Percentiles rank a stretch among this genome's conserved stretches.
Conservation (phyloP, 2,113 vertebrate species). For the Delphinapterus leucas region DNA sequence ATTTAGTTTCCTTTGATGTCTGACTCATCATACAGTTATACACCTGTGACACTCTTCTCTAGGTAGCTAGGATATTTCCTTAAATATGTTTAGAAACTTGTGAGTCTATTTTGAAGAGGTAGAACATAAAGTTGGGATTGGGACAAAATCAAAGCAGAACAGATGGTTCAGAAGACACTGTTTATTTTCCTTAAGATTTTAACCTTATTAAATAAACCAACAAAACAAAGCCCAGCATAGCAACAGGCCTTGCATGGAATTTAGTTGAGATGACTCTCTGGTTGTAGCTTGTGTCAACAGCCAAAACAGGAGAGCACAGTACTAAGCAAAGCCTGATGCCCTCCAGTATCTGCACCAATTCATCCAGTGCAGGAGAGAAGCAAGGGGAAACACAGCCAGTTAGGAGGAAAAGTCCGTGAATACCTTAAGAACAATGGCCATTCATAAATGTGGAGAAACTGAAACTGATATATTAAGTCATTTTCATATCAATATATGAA, state of each 20-base stretch:
- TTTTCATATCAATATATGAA: not conserved
- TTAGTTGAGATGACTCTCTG: not conserved
- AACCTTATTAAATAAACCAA: not conserved
- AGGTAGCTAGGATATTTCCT: not conserved
- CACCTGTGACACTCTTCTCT: not conserved
- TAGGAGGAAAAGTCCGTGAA: not conserved
- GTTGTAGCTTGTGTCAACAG: not conserved
- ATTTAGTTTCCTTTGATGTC: conserved; percentile 51
- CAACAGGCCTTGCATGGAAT: not conserved
- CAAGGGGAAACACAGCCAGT: not conserved
- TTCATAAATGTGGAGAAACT: not conserved
- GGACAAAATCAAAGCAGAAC: conserved; percentile 11
- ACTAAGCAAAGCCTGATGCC: not conserved
- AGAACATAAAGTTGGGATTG: not conserved
- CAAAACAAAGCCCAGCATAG: not conserved
- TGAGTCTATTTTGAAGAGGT: conserved; percentile 56
- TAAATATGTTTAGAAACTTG: conserved; percentile 35
- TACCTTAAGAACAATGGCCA: not conserved
- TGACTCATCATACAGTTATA: not conserved
- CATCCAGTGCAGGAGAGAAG: not conserved
- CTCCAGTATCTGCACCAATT: not conserved
- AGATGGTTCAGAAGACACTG: conserved; percentile 27
- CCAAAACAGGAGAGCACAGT: not conserved
- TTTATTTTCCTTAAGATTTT: conserved; percentile 40
- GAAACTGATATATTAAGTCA: not conserved